These are phyloP conservation scores for Takifugu rubripes DNA, from an alignment of 2,797 vertebrate species.

Conservation along the genomic window DNA sequence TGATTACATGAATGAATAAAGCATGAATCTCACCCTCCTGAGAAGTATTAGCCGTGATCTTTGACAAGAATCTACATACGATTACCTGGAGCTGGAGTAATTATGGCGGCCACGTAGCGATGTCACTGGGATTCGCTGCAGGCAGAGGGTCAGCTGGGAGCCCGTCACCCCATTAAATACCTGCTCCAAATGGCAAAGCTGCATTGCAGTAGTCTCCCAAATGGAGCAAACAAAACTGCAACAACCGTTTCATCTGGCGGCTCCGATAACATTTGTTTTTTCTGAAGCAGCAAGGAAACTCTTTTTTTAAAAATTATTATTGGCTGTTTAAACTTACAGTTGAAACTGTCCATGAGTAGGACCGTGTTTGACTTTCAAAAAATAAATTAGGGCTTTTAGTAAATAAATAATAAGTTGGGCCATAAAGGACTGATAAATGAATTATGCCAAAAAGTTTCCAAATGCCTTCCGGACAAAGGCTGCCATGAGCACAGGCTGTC, in stretches of 20 bases:
- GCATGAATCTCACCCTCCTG: conserved; percentile 40
- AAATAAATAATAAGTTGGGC: conserved; percentile 60
- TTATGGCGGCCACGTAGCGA: conserved; percentile 34
- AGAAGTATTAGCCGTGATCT: conserved; percentile 48
- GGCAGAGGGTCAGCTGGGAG: conserved; percentile 30
- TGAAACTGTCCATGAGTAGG: background rate
- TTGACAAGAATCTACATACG: conserved; percentile 48
- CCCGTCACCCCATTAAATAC: no score
- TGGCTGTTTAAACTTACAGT: background rate
- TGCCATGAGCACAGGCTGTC: conserved; percentile 37
- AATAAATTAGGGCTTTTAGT: conserved; percentile 45
- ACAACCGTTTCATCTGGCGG: background rate
- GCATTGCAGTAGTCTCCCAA: background rate
- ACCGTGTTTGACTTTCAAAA: conserved; percentile 35
- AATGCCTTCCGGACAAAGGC: conserved; percentile 40
- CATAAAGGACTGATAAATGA: conserved; percentile 50
- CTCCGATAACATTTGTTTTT: no score
- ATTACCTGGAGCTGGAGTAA: conserved; percentile 56
- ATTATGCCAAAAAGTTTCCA: conserved; percentile 55
- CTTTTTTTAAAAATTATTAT: background rate
- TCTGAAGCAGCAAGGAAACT: conserved; percentile 7
- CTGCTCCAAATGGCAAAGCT: background rate
- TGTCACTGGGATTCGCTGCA: conserved; percentile 41
- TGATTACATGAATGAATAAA: conserved; percentile 35
- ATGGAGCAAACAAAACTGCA: background rate